phyloP scores from a whole-genome alignment of 2,113 vertebrate genomes.

The Sebastes schlegelii region DNA sequence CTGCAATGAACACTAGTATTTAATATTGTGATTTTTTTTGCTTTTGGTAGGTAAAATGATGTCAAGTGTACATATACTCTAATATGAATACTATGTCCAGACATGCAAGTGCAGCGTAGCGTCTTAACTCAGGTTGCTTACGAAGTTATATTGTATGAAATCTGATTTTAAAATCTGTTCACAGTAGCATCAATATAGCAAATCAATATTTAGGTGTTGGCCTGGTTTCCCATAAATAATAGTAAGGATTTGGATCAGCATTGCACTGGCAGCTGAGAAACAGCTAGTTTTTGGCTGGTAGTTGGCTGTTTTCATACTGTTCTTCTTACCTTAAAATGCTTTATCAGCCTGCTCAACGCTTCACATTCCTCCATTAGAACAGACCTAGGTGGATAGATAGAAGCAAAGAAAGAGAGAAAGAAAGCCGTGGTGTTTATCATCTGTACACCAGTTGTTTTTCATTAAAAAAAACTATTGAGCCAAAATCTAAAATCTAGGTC shows the following conservation, averaged over 20 bases:
- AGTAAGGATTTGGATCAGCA: slow-evolving; percentile 18
- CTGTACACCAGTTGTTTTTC: slow-evolving; percentile 16
- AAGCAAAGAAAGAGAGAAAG: not conserved
- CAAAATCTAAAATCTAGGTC: slow-evolving; percentile 39
- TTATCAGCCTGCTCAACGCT: slow-evolving; percentile 74
- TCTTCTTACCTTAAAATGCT: slow-evolving; percentile 83
- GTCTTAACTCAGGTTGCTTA: not conserved
- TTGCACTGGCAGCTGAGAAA: slow-evolving; percentile 17
- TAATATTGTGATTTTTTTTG: not conserved
- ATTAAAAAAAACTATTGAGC: slow-evolving; percentile 12
- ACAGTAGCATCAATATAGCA: not conserved
- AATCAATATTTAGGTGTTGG: slow-evolving; percentile 1
- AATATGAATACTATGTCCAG: not conserved
- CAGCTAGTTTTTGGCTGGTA: slow-evolving; percentile 25
- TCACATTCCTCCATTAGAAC: slow-evolving; percentile 82
- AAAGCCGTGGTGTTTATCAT: not conserved
- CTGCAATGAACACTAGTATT: not conserved
- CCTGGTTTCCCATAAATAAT: slow-evolving; percentile 24
- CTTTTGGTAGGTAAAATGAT: too few relatives aligned
- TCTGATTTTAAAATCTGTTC: not conserved
- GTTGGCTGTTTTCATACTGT: not conserved
- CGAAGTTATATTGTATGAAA: not conserved
- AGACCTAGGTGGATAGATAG: slow-evolving; percentile 68
- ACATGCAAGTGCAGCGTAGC: not conserved
- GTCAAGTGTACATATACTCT: not conserved